Evolutionary conservation across 1,140 invertebrate species (phyloP).

Genomic region (Stenopsyche tienmushanensis): DNA sequence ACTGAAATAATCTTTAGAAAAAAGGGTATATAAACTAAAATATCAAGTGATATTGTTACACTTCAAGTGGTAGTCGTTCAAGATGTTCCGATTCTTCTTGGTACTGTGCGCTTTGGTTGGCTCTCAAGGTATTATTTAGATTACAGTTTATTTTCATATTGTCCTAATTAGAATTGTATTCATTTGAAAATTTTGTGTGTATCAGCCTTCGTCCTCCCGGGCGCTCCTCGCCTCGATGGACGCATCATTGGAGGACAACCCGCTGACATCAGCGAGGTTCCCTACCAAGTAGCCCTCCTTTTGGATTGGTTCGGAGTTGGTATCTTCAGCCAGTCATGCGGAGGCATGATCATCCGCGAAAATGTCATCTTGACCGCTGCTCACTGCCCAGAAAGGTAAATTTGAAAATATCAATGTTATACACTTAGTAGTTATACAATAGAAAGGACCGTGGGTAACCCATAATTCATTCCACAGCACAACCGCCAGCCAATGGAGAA

Average conservation of each 20-base stretch:
- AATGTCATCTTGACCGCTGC: conserved; percentile 10
- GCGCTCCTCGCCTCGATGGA: conserved; percentile 41
- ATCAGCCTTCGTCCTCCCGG: background rate
- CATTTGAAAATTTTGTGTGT: background rate
- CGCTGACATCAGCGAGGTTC: conserved; percentile 25
- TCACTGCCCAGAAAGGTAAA: conserved; percentile 12
- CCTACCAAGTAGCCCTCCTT: conserved; percentile 29
- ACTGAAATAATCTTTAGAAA: no score
- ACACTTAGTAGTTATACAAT: background rate
- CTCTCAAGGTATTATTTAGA: conserved; percentile 17
- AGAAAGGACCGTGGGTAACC: background rate
- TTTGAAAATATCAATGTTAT: background rate
- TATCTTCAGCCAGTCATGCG: background rate
- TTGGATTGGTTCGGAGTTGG: conserved; percentile 1
- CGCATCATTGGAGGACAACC: conserved; percentile 35
- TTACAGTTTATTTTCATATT: background rate
- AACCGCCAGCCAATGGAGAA: conserved; percentile 16
- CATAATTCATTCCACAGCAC: background rate
- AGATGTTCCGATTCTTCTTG: conserved; percentile 16
- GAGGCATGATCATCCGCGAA: conserved; percentile 4
- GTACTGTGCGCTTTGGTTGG: conserved; percentile 9
- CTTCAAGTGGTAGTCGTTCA: no score
- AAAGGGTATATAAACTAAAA: no score
- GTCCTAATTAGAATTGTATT: background rate
- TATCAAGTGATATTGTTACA: background rate